Base-by-base conservation (phyloP, 2,797 vertebrate species). In the Hippopotamyrus pictus region DNA sequence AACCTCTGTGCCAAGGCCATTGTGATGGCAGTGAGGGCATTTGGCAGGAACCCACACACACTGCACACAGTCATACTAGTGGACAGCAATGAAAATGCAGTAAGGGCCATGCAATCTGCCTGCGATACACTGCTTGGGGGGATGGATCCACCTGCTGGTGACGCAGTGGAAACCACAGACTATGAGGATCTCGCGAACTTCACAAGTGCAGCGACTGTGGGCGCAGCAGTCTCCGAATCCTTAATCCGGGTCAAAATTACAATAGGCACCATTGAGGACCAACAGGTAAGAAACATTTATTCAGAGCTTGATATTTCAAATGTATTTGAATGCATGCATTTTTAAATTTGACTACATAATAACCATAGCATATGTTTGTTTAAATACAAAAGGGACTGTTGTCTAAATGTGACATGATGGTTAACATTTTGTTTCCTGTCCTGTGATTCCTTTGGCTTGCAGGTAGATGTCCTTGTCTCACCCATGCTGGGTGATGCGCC, bases 401-500 rank as follows among this genome's bases (percentile, higher is more conserved):
- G 19, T 46, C 41, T 82, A 82, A 82, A 82, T 86, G 84, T 53
- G 51, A 50, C 5, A 5, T 50, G n/a, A n/a, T 83, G 7, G 22
- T 85, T 48, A 51, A 14, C 50, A 51, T 85, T 12, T 51, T 51
- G 50, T 11, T 19, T 11, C 41, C 48, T 53, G 48, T 29, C 51
- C 25, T 86, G 25, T 22, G 86, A 59, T 87, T 1, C 19, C 46
- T 9, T 86, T 17, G 69, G 22, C 3, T 41, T 41, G 46, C 87
- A 95, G 95, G 90, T 90, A 86, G 94, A 95, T 82, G 91, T 1
- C 11, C 57, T 95, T 46, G 92, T 95, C 0, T 92, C 89, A 29
- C 94, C 94, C 0, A 95, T 95, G 93, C 9, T 19, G 19, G 88
- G 91, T 19, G 90, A 91, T 46, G 4, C 94, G 46, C 94, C 92